Base-by-base conservation (phyloP, 1,140 invertebrate species). In the Heliconius hewitsoni region DNA sequence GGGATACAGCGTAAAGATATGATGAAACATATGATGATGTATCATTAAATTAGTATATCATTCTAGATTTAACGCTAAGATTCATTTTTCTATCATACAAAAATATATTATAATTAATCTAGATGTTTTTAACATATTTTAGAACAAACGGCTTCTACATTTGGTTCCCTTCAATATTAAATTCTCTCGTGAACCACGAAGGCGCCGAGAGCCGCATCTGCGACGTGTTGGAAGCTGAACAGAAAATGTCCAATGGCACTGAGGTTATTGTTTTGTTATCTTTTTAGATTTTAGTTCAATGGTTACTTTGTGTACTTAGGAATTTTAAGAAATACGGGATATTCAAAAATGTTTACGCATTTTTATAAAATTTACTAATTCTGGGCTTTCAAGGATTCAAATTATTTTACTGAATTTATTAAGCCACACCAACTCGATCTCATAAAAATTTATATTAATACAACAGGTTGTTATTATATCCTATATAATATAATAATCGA, bases 131-230 rank as follows among this genome's bases (percentile, higher is more conserved):
- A 71, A 39, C 77, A 8, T 19, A 19, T 91, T 89, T n/a, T 84
- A 94, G 94, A 8, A 94, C 94, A 0, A 95, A 95, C 78, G 95
- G 95, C 1, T 93, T 95, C 81, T 95, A 95, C 79, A 89, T 95
- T 8, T 95, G 95, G 94, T 95, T 95, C 79, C 95, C 95, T 0
- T 91, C 95, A 1, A 95, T 95, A 79, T 79, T 95, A 11, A 95
- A 95, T 86, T 92, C 91, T 3, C 86, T 91, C 76, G 86, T 83
- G 3, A 94, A 89, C 79, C 90, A 93, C 81, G 84, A 89, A 16
- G 91, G 90, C 0, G 82, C 52, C 0, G 85, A 90, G 70, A 86
- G 87, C 16, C 88, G 86, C 73, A 93, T 94, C 42, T 94, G 93
- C 55, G 93, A 90, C 18, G 84, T 93, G 0, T 78, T 94, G 8